phyloP scores from a whole-genome alignment of 1,140 invertebrate species.

The Zaprionus africanus region DNA sequence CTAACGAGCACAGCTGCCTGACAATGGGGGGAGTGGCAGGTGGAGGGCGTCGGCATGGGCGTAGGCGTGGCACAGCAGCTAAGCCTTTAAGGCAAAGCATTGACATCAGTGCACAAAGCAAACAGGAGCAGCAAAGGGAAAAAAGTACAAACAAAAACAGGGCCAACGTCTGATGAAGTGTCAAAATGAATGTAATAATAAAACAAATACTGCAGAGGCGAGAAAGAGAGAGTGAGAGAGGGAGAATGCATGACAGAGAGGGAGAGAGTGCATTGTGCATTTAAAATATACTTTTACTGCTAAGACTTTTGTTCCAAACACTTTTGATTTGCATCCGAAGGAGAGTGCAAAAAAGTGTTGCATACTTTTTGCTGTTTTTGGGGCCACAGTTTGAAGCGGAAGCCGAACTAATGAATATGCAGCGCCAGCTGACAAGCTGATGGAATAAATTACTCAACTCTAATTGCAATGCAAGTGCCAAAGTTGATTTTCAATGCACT shows the following conservation, averaged over 20 bases:
- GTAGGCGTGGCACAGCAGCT: constrained; percentile 12
- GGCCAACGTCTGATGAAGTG: constrained; percentile 82
- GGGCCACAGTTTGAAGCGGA: constrained; percentile 14
- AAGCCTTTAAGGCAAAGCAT: constrained; percentile 80
- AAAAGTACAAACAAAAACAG: constrained; percentile 37
- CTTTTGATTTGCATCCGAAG: constrained; percentile 32
- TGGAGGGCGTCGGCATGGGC: background rate
- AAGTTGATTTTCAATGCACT: constrained; percentile 17
- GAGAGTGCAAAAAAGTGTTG: constrained; percentile 10
- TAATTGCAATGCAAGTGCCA: constrained; percentile 8
- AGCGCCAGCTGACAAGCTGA: background rate
- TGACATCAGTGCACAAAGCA: constrained; percentile 76
- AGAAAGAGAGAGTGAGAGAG: background rate
- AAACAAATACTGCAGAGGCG: constrained; percentile 62
- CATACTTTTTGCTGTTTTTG: constrained; percentile 15
- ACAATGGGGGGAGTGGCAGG: constrained; percentile 55
- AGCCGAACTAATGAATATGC: constrained; percentile 47
- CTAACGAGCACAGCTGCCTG: constrained; percentile 69
- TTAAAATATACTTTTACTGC: constrained; percentile 61
- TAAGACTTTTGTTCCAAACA: constrained; percentile 58
- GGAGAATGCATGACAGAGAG: background rate
- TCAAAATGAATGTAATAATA: constrained; percentile 82
- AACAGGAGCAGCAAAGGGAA: constrained; percentile 55
- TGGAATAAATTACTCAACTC: constrained; percentile 32
- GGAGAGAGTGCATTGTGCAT: constrained; percentile 26